Evolutionary conservation across 1,140 invertebrate genomes (phyloP).

Genomic region (Ips typographus): DNA sequence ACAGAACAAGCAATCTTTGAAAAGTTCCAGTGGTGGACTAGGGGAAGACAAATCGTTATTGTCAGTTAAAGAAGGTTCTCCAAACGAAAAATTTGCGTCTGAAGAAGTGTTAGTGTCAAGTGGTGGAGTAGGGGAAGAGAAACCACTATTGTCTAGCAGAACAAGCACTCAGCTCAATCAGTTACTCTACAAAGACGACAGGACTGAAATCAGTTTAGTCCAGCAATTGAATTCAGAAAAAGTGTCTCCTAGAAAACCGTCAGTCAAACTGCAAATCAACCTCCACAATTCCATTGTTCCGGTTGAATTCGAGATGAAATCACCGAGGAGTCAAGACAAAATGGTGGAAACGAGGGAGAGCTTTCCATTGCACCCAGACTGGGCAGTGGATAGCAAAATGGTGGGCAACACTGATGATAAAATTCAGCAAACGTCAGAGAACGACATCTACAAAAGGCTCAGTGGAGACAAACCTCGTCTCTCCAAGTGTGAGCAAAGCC

Average conservation of each 20-base stretch:
- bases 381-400: slow-evolving; percentile 15
- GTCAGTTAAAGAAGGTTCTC: too few relatives aligned
- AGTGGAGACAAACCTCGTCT: not conserved
- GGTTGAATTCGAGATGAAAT: slow-evolving; percentile 17
- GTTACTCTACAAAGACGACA: slow-evolving; percentile 31
- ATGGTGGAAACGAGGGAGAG: slow-evolving; percentile 25
- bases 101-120: too few relatives aligned
- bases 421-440: slow-evolving; percentile 32
- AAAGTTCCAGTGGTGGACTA: not conserved
- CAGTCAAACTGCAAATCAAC: slow-evolving; percentile 26
- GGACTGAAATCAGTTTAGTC: slow-evolving; percentile 29
- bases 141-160: not conserved
- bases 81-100: not conserved
- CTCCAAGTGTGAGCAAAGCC: not conserved
- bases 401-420: too few relatives aligned
- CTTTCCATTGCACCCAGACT: slow-evolving; percentile 14
- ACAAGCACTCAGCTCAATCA: slow-evolving; percentile 18
- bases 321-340: slow-evolving; percentile 28
- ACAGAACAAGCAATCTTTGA: not conserved
- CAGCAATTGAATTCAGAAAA: slow-evolving; percentile 20
- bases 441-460: slow-evolving; percentile 17
- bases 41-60: too few relatives aligned
- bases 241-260: slow-evolving; percentile 10
- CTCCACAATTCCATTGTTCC: slow-evolving; percentile 28
- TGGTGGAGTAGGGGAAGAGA: not conserved